A percentile compares a stretch with the other conserved stretches of the same genome.
Evolutionary conservation across 2,888 invertebrate species (phyloP).

Genomic region (Scaptomyza reducta): DNA sequence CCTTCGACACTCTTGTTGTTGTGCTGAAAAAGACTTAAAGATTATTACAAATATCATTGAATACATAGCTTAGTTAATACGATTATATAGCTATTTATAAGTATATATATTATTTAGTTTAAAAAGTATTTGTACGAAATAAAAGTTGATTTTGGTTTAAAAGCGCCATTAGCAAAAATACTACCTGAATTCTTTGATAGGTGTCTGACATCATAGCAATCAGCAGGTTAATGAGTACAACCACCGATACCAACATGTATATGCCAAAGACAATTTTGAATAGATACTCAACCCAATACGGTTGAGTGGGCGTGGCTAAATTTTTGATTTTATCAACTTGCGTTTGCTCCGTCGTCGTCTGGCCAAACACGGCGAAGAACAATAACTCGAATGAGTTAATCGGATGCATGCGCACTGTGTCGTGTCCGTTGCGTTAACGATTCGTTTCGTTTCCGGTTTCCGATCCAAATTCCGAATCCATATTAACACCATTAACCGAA

Average conservation of each 20-base stretch:
- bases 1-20: slow-evolving; percentile 1
- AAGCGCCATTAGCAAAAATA: slow-evolving; percentile 79
- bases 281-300: slow-evolving; percentile 92
- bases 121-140: slow-evolving; percentile 25
- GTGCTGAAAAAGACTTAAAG: slow-evolving; percentile 60
- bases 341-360: slow-evolving; percentile 93
- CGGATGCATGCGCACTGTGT: slow-evolving; percentile 94
- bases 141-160: slow-evolving; percentile 10
- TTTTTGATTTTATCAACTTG: slow-evolving; percentile 87
- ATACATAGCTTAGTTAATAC: slow-evolving; percentile 55
- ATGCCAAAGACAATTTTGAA: slow-evolving; percentile 95
- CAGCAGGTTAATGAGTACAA: slow-evolving; percentile 99
- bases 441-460: slow-evolving; percentile 29
- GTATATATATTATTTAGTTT: neutral
- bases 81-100: slow-evolving; percentile 3
- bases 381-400: slow-evolving; percentile 97
- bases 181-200: slow-evolving; percentile 98
- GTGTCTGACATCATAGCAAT: slow-evolving; percentile 99
- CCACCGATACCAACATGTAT: slow-evolving; percentile 99
- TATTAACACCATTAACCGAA: slow-evolving; percentile 10
- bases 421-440: slow-evolving; percentile 18
- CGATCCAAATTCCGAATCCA: slow-evolving; percentile 22
- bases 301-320: slow-evolving; percentile 86
- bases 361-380: slow-evolving; percentile 99
- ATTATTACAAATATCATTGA: slow-evolving; percentile 37